Base-by-base conservation (phyloP, 92 coral and sea anemone species). In the Paragorgia papillata region DNA sequence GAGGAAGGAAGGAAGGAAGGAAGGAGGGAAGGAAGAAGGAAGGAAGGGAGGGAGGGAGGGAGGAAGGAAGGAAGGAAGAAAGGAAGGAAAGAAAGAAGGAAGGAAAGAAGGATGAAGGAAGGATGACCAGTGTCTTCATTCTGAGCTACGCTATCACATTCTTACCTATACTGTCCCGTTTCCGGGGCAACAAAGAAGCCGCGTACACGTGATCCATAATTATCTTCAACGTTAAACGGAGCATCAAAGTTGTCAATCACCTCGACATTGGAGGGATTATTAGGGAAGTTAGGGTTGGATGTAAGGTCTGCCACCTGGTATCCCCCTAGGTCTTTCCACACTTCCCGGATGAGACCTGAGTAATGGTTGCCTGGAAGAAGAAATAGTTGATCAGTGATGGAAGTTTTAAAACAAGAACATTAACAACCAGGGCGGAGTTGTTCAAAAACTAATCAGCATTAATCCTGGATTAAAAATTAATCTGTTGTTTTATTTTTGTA, bases 161-260 rank as follows among this genome's bases (percentile, higher is more conserved):
- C 31, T 2, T 57, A 93, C 97, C 97, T 87, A 88, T 94, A 94
- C 33, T 84, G 69, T 0, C 98, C 98, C 26, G 69, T 84, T 69
- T 94, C 98, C 15, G 98, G 98, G 24, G 98, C 98, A 67, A 88
- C 85, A 79, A 94, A 94, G 80, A 84, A 94, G 2, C 98, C 98
- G 48, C 98, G 82, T 31, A 89, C 57, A 57, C 98, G 90, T 29
- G 98, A 87, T 14, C 98, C 98, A 60, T 94, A 94, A 68, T 85
- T 94, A 73, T 94, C 97, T 55, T 82, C 98, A 8, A 94, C 96
- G 71, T 94, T 94, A 68, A 81, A 91, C 12, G 98, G 98, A 1
- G 98, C 98, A 34, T 94, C 98, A 83, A 94, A 94, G 84, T 94
- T 94, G 86, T 94, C 98, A 74, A 94, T 87, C 40, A 94, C 97